Percentiles rank a stretch among this genome's conserved stretches.
phyloP scores from a whole-genome alignment of 2,113 vertebrate genomes.

The Gopherus evgoodei region DNA sequence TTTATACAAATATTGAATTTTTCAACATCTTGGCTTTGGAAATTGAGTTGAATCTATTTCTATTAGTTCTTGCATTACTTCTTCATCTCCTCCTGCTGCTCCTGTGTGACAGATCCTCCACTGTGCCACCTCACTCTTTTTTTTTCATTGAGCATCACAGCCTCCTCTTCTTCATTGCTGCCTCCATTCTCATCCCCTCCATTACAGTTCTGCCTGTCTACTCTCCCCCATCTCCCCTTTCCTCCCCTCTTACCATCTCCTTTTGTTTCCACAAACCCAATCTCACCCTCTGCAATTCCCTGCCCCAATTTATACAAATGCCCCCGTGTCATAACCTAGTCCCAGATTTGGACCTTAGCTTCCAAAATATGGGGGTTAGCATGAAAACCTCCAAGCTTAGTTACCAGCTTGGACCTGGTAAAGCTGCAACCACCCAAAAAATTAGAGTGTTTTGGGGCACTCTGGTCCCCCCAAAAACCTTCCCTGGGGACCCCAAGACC shows the following conservation, averaged over 20 bases:
- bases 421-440: too few species aligned
- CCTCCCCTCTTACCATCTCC: background rate
- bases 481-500: too few species aligned
- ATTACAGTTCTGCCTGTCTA: background rate
- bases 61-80: background rate
- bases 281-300: background rate
- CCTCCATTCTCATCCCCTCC: background rate
- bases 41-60: background rate
- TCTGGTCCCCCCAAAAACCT: too few species aligned
- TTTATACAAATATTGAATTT: background rate
- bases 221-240: background rate
- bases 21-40: background rate
- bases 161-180: background rate
- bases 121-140: background rate
- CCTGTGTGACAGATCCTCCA: background rate
- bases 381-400: too few species aligned
- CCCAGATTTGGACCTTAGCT: too few species aligned
- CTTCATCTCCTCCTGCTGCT: background rate
- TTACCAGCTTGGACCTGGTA: too few species aligned
- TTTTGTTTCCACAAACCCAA: background rate
- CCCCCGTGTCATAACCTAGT: too few species aligned
- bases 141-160: background rate
- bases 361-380: too few species aligned
- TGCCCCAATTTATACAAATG: background rate
- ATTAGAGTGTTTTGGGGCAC: too few species aligned